phyloP scores from a whole-genome alignment of 2,888 invertebrate species.

The Diplolepis rosae region DNA sequence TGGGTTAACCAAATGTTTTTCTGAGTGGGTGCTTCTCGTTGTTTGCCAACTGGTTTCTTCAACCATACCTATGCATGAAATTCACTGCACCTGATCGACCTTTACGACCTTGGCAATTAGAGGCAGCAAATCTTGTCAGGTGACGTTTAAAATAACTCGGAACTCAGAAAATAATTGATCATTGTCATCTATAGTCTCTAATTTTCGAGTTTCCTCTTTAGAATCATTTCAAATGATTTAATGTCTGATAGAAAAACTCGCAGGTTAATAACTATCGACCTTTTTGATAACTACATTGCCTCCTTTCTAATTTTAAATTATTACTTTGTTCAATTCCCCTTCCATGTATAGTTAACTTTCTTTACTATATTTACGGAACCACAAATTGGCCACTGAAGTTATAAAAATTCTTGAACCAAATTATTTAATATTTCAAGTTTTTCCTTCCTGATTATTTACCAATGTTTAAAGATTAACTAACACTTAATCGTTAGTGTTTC shows the following conservation, averaged over 20 bases:
- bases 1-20: too few relatives aligned
- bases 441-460: too few relatives aligned
- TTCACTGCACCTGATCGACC: conserved; percentile 11
- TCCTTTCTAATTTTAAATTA: conserved; percentile 17
- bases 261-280: conserved; percentile 20
- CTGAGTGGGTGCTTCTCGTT: neutral
- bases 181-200: conserved; percentile 10
- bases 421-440: too few relatives aligned
- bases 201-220: conserved; percentile 17
- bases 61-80: conserved; percentile 62
- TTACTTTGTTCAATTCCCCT: neutral
- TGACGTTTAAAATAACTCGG: conserved; percentile 14
- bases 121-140: conserved; percentile 16
- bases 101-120: conserved; percentile 25
- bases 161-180: conserved; percentile 14
- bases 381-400: too few relatives aligned
- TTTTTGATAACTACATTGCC: conserved; percentile 5
- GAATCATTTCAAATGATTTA: conserved; percentile 23
- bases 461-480: too few relatives aligned
- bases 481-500: neutral
- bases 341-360: neutral
- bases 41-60: conserved; percentile 56
- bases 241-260: conserved; percentile 2
- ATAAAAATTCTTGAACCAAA: too few relatives aligned
- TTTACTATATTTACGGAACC: neutral